Evolutionary conservation across 2,888 invertebrate genomes (phyloP).

Genomic region (Melieria crassipennis): DNA sequence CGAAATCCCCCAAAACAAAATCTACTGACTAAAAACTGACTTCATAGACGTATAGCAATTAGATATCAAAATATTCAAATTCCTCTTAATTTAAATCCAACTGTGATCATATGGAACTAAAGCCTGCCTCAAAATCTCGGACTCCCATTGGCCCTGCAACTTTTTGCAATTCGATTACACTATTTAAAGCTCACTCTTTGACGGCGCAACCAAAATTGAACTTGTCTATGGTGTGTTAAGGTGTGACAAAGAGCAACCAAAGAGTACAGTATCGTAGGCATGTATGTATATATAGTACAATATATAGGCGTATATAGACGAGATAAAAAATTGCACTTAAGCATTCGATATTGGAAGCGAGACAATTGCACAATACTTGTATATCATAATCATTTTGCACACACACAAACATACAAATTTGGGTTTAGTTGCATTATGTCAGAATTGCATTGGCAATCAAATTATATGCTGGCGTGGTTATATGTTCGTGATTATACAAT

Average conservation of each 20-base stretch:
- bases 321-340: no score
- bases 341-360: not conserved
- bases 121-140: no score
- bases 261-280: not conserved
- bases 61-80: no score
- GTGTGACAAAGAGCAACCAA: no score
- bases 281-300: constrained; percentile 11
- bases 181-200: not conserved
- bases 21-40: no score
- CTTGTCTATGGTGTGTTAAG: not conserved
- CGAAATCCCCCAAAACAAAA: no score
- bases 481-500: constrained; percentile 16
- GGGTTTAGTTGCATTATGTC: not conserved
- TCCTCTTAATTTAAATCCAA: no score
- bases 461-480: constrained; percentile 11
- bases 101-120: no score
- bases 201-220: no score
- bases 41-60: no score
- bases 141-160: no score
- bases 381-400: not conserved
- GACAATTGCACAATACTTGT: constrained; percentile 10
- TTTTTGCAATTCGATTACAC: not conserved
- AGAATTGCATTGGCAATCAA: not conserved
- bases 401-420: not conserved
- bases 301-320: not conserved